Evolutionary conservation across 2,113 vertebrate species (phyloP), one percentile per base, ranked within the genome.

Genomic region (Nesogale talazaci): DNA sequence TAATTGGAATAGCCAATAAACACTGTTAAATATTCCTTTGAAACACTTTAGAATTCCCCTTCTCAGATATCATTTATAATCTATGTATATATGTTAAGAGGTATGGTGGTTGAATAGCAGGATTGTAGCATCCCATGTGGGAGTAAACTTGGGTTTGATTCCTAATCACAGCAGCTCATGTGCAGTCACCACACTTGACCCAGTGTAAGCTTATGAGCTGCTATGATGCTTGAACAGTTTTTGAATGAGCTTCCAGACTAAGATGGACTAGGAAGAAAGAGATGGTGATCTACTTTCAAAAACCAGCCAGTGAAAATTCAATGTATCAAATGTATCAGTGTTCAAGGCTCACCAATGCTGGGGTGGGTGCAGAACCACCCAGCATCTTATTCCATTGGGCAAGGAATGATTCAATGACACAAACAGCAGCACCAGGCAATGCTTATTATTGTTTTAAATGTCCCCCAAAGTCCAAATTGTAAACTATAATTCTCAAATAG

Each of bases 11-110:
- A 83, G 17, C 57, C 16, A 5, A 79, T 75, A 52, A 94, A 89
- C 9, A 34, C 27, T 46, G 19, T 74, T 27, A 87, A 80, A 12
- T 81, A 0, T 69, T 89, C n/a, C 38, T 65, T 85, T 65, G 38
- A 22, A 22, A 77, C 9, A 19, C 72, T 90, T 82, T 87, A 25
- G 61, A 92, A 79, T 82, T 77, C 63, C 9, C 8, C 17, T 84
- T 63, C 27, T 81, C 63, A 17, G 16, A 12, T 88, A 84, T 57
- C 42, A 86, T 95, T 93, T 69, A 74, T 90, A 78, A 78, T 65
- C 38, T 23, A 84, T 10, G 74, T 63, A 88, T 31, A 59, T 2
- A 67, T 95, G 2, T 87, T 82, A 89, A 89, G 34, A 36, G 70
- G 34, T 27, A 22, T 38, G 34, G 34, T 72, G 34, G 69, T 70